Percentiles rank a stretch among this genome's conserved stretches.
phyloP scores from a whole-genome alignment of 2,797 vertebrate genomes.

The Xyrichtys novacula region DNA sequence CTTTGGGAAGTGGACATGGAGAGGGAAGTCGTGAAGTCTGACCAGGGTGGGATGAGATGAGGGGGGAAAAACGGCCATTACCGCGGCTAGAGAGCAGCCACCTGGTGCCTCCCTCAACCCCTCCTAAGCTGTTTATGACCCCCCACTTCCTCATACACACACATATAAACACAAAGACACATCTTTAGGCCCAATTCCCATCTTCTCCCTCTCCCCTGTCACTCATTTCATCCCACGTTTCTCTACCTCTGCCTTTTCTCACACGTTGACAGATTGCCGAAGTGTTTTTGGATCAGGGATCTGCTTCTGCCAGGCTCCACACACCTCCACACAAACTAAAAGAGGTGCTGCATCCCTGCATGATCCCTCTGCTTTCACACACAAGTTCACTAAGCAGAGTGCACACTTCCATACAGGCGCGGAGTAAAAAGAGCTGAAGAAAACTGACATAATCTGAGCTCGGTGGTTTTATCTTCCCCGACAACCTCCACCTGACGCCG shows the following conservation, averaged over 20 bases:
- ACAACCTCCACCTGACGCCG: conserved; percentile 55
- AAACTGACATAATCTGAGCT: conserved; percentile 48
- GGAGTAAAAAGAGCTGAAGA: conserved; percentile 28
- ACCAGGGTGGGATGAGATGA: conserved; percentile 38
- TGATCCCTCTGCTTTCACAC: conserved; percentile 13
- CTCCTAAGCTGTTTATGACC: conserved; percentile 48
- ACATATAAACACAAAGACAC: conserved; percentile 36
- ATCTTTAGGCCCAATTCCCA: conserved; percentile 39
- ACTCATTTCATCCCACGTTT: conserved; percentile 25
- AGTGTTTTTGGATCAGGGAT: conserved; percentile 39
- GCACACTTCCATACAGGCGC: conserved; percentile 14
- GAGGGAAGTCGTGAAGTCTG: conserved; percentile 11
- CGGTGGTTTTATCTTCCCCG: conserved; percentile 52
- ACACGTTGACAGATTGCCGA: conserved; percentile 41
- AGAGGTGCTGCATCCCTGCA: neutral
- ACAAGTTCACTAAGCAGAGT: conserved; percentile 10
- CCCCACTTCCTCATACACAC: conserved; percentile 10
- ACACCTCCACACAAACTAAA: conserved; percentile 12
- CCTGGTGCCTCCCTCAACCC: conserved; percentile 43
- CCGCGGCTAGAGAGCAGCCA: conserved; percentile 44
- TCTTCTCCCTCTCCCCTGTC: conserved; percentile 34
- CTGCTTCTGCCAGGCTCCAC: conserved; percentile 33
- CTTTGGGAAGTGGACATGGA: conserved; percentile 33
- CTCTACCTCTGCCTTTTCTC: conserved; percentile 28
- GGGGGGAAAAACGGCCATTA: conserved; percentile 48